Percentiles rank a stretch among this genome's conserved stretches.
phyloP scores from a whole-genome alignment of 2,888 invertebrate species.

The Caenorhabditis afra region DNA sequence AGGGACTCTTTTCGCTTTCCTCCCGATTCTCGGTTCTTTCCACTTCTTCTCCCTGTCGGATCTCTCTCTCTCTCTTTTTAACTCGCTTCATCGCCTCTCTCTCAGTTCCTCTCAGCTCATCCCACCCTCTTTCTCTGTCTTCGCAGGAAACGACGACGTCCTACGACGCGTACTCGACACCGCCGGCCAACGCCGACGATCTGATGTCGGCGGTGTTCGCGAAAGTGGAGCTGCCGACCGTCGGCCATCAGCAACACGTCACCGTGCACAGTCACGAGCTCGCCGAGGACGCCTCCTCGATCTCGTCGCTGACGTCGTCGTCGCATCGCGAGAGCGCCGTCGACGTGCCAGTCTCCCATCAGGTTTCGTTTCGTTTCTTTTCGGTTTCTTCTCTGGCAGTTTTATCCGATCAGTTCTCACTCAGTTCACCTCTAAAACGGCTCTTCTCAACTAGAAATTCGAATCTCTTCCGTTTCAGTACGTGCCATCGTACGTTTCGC shows the following conservation, averaged over 20 bases:
- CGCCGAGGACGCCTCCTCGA: conserved; percentile 35
- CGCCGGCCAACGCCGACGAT: conserved; percentile 59
- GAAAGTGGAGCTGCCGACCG: conserved; percentile 50
- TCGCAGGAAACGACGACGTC: conserved; percentile 8
- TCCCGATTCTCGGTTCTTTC: background rate
- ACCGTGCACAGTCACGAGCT: conserved; percentile 29
- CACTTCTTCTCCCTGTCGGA: conserved; percentile 41
- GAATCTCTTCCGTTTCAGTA: conserved; percentile 32
- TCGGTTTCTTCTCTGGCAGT: background rate
- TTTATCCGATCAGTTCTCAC: conserved; percentile 13
- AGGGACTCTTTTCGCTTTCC: background rate
- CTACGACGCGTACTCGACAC: conserved; percentile 35
- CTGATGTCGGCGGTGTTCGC: conserved; percentile 67
- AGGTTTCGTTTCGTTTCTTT: conserved; percentile 36
- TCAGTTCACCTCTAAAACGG: background rate
- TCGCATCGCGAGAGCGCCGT: conserved; percentile 60
- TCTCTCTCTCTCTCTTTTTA: conserved; percentile 22
- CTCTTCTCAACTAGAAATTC: background rate
- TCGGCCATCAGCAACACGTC: conserved; percentile 34
- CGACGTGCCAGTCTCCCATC: conserved; percentile 55
- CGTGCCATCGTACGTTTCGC: conserved; percentile 54
- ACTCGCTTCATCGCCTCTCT: background rate
- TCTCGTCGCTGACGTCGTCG: conserved; percentile 45
- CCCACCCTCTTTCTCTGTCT: background rate
- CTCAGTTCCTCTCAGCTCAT: background rate